Conservation (phyloP, 2,113 vertebrate species). For the Semnornis frantzii region DNA sequence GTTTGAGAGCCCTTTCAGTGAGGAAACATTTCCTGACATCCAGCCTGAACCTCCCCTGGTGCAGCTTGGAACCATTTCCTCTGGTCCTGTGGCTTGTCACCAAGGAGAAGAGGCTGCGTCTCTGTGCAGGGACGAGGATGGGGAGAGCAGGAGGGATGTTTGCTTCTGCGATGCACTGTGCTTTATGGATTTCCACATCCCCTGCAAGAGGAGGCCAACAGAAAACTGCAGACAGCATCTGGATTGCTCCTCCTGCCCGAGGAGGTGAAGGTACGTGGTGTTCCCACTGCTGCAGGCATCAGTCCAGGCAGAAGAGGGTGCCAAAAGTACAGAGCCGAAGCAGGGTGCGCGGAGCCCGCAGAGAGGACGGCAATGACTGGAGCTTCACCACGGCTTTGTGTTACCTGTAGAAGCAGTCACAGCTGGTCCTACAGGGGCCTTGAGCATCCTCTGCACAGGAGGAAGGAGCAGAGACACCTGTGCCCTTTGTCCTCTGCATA, state of each 20-base stretch:
- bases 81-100: too few species aligned
- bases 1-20: too few species aligned
- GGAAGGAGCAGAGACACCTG: not conserved
- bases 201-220: not conserved
- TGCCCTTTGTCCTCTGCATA: accelerated
- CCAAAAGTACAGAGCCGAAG: not conserved
- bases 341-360: not conserved
- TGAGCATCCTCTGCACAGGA: not conserved
- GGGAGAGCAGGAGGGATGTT: not conserved
- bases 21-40: too few species aligned
- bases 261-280: not conserved
- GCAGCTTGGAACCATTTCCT: too few species aligned
- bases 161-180: accelerated
- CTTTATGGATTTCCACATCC: accelerated
- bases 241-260: not conserved
- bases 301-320: conserved; percentile 24
- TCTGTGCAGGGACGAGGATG: not conserved
- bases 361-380: accelerated
- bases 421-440: not conserved
- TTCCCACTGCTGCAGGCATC: not conserved
- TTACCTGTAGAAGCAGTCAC: accelerated
- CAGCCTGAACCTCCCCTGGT: too few species aligned
- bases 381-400: not conserved
- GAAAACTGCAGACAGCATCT: accelerated
- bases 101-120: not conserved